Evolutionary conservation across 2,113 vertebrate species (phyloP), one percentile per base, ranked within the genome.

Genomic region (Alaudala cheleensis): DNA sequence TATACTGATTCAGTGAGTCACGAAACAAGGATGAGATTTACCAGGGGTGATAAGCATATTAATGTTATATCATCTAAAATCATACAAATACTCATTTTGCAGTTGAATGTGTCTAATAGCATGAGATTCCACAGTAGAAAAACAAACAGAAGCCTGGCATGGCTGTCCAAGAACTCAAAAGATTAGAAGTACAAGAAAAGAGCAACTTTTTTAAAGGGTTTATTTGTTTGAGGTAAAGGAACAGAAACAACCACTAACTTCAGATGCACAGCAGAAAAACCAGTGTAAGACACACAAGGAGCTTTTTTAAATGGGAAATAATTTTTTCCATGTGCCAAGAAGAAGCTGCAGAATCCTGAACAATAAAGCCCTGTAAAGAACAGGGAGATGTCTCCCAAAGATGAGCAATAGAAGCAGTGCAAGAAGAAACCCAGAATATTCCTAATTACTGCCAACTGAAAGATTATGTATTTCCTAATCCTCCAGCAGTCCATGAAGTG

Each of bases 191-290:
- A 5, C 23, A 54, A 66, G 25, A 39, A 53, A 49, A 88, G 5
- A 83, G 23, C 2, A 1, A 57, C 14, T 47, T 60, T 10, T 33
- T 4, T 0, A 5, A 80, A 21, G 0, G 0, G 10, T 17, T 21
- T 29, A 9, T 54, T 42, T 82, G 10, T 28, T 56, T 44, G 58
- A 72, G 14, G 15, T 44, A n/a, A 71, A 76, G 28, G 62, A 88
- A 34, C 10, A 22, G 22, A 53, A 33, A 22, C 15, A 51, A 69
- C 31, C 17, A 14, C 12, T 22, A n/a, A 34, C 19, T 49, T 56
- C 47, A 73, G 67, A 81, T 5, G 29, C 28, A 44, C 37, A 65
- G 50, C 11, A 61, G 44, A 39, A 50, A 51, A 13, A 37, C 7
- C 19, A 49, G 28, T 3, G 4, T 11, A 49, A 73, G 25, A 57